phyloP scores from a whole-genome alignment of 1,140 invertebrate genomes.

The Danaus melanippus region DNA sequence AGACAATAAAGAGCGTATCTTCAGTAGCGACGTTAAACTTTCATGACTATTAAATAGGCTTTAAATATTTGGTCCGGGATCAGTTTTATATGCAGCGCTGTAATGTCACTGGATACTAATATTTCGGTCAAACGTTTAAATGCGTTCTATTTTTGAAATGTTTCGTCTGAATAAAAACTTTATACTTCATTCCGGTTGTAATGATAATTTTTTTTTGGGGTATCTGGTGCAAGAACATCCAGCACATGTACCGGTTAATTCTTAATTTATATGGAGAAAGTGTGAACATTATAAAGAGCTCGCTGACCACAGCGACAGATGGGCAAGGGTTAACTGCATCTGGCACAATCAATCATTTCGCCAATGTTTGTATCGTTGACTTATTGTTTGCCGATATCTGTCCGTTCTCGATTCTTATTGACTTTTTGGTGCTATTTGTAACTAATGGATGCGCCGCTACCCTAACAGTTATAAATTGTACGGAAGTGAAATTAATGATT shows the following conservation, averaged over 20 bases:
- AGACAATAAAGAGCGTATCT: conserved; percentile 17
- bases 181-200: too few relatives aligned
- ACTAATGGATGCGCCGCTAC: too few relatives aligned
- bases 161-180: too few relatives aligned
- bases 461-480: too few relatives aligned
- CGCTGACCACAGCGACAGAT: conserved; percentile 46
- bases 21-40: conserved; percentile 15
- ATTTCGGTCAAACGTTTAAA: conserved; percentile 1
- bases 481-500: too few relatives aligned
- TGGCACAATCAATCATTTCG: conserved; percentile 63
- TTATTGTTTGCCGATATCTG: conserved; percentile 49
- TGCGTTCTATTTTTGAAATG: background rate
- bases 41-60: conserved; percentile 19
- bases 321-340: conserved; percentile 57
- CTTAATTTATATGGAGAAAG: conserved; percentile 1
- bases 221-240: too few relatives aligned
- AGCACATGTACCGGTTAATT: too few relatives aligned
- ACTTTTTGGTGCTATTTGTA: background rate
- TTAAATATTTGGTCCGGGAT: conserved; percentile 12
- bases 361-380: conserved; percentile 54
- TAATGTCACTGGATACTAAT: background rate
- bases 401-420: conserved; percentile 21
- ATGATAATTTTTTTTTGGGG: too few relatives aligned
- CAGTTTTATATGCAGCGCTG: conserved; percentile 7
- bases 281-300: conserved; percentile 9